Base-by-base conservation (phyloP, 1,140 invertebrate species). In the Saccostrea echinata region DNA sequence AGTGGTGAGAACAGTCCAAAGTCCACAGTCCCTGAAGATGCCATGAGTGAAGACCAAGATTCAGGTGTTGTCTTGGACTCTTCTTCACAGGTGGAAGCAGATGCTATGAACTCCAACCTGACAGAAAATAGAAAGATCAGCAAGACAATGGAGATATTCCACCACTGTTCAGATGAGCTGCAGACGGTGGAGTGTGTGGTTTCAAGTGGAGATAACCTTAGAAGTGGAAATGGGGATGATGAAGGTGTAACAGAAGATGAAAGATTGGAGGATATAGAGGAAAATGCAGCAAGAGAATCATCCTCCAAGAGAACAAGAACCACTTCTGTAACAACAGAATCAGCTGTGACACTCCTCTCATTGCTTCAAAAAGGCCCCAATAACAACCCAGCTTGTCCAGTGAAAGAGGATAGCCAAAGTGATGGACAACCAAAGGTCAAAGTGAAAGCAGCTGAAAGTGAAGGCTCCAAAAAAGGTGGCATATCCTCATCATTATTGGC, bases 401-500 rank as follows among this genome's bases (percentile, higher is more conserved):
- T 27, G 8, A 81, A 30, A 35, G 35, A 80, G 52, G 83, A 84
- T 1, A 52, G 35, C 6, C n/a, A 83, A 11, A 18, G 27, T 80
- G 33, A 21, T 33, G 57, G 21, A 21, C 80, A 2, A 1, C 30
- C 30, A 51, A 71, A 80, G 1, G 33, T 33, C 55, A 43, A 30
- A 83, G 21, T 18, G 8, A 84, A 13, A 52, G 53, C 82, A 76
- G 52, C 89, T 27, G 91, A 90, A 6, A 88, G 55, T 18, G 87
- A 88, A 53, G 81, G 80, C 61, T 82, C 81, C 90, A 91, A 91
- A 90, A 83, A 88, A 61, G 88, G 89, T 82, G 93, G 94, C 3
- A 95, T 95, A 68, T 94, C 94, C 61, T 94, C 93, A n/a, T 94
- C 94, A 24, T 88, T 95, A 18, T 90, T 95, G 53, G 94, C 94